Evolutionary conservation across 2,113 vertebrate species (phyloP).

Genomic region (Formicarius rufipectus): DNA sequence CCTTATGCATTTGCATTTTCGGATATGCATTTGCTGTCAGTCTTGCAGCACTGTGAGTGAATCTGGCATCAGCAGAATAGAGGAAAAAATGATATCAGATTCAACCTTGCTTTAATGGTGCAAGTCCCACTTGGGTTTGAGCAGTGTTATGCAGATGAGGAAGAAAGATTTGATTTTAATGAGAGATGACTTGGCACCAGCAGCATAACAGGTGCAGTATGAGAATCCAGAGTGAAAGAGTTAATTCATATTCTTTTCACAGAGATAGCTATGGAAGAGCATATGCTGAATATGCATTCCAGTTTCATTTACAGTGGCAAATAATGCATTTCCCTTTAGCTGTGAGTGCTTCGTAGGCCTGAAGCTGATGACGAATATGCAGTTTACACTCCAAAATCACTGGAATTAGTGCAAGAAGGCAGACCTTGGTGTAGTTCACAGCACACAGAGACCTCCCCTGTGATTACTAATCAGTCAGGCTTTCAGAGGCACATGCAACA

Average conservation of each 20-base stretch:
- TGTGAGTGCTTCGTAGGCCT: constrained; percentile 34
- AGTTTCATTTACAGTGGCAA: constrained; percentile 22
- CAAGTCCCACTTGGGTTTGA: not conserved
- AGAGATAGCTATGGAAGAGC: not conserved
- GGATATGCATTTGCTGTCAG: not conserved
- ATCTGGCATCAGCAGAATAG: not conserved
- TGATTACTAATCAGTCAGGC: constrained; percentile 31
- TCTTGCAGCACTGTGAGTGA: not conserved
- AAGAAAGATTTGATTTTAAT: constrained; percentile 38
- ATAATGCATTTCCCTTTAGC: constrained; percentile 27
- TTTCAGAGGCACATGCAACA: constrained; percentile 8
- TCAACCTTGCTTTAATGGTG: constrained; percentile 21
- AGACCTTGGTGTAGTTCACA: not conserved
- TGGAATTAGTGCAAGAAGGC: constrained; percentile 8
- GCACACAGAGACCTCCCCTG: not conserved
- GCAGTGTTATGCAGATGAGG: not conserved
- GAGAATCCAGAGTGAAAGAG: constrained; percentile 3
- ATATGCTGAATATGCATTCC: not conserved
- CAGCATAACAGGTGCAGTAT: not conserved
- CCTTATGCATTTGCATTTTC: not conserved
- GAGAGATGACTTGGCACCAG: not conserved
- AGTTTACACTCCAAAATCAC: constrained; percentile 5
- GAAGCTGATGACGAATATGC: constrained; percentile 10
- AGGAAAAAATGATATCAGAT: not conserved
- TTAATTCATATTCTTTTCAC: constrained; percentile 38